Evolutionary conservation across 2,113 vertebrate species (phyloP).

Genomic region (Coregonus clupeaformis): DNA sequence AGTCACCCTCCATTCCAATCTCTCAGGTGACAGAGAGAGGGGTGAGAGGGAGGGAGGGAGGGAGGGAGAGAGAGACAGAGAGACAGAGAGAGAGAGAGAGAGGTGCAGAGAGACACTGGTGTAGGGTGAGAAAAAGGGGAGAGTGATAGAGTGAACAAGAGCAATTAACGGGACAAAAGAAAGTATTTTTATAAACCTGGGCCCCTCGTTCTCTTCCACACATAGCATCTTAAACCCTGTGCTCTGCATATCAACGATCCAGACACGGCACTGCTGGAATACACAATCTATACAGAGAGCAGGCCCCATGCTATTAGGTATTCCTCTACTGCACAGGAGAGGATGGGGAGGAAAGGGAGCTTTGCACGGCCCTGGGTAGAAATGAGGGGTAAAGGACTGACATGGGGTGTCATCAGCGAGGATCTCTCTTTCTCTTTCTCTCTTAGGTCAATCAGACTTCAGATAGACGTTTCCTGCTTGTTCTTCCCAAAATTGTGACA

Average conservation of each 20-base stretch:
- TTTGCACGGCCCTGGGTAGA: conserved; percentile 32
- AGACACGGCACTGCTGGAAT: conserved; percentile 58
- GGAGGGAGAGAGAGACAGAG: conserved; percentile 24
- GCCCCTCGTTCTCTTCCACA: conserved; percentile 52
- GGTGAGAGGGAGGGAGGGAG: conserved; percentile 36
- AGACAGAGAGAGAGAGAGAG: background rate
- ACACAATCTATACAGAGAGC: conserved; percentile 63
- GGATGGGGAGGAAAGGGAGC: conserved; percentile 11
- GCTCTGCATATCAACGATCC: conserved; percentile 67
- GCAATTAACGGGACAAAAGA: conserved; percentile 59
- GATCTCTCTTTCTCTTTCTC: background rate
- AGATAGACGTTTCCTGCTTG: too few species aligned
- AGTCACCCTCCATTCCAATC: conserved; percentile 55
- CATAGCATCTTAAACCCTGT: conserved; percentile 46
- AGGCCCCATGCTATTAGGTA: conserved; percentile 46
- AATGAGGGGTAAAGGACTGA: conserved; percentile 43
- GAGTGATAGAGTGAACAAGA: conserved; percentile 8
- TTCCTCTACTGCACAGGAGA: conserved; percentile 39
- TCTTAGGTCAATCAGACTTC: background rate
- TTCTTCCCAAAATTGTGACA: too few species aligned
- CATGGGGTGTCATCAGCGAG: background rate
- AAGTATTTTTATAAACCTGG: conserved; percentile 67
- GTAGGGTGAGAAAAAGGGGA: background rate
- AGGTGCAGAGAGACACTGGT: background rate
- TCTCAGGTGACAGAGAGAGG: conserved; percentile 53